Percentiles rank a stretch among this genome's conserved stretches.
phyloP scores from a whole-genome alignment of 2,888 invertebrate genomes.

The Sphinx pinastri region DNA sequence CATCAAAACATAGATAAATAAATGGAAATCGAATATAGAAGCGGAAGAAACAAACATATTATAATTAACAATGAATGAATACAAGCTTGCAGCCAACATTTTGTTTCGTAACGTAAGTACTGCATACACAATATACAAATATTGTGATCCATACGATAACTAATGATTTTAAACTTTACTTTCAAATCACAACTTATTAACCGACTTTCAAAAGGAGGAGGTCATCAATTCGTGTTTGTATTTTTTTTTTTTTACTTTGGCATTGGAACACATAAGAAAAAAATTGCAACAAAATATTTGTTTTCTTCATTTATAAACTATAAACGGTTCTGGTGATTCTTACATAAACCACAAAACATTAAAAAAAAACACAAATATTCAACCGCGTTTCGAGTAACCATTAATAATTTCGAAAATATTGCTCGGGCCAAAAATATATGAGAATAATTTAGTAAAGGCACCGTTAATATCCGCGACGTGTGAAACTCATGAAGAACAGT shows the following conservation, averaged over 20 bases:
- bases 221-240: no score
- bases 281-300: no score
- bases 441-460: slow-evolving; percentile 32
- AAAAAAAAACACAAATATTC: neutral
- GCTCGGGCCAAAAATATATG: neutral
- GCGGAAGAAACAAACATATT: slow-evolving; percentile 65
- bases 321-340: no score
- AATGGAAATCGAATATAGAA: slow-evolving; percentile 57
- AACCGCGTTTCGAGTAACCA: neutral
- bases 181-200: no score
- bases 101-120: slow-evolving; percentile 57
- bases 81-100: slow-evolving; percentile 56
- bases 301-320: no score
- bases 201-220: no score
- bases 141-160: neutral
- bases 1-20: slow-evolving; percentile 51
- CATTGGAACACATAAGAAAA: no score
- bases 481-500: slow-evolving; percentile 32
- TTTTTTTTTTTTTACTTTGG: no score
- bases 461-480: slow-evolving; percentile 29
- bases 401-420: neutral
- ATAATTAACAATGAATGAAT: slow-evolving; percentile 58
- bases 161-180: neutral
- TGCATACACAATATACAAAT: slow-evolving; percentile 25
- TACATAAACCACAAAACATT: no score